Conservation (phyloP, 2,888 invertebrate genomes). For the Lordiphosa fenestrarum region DNA sequence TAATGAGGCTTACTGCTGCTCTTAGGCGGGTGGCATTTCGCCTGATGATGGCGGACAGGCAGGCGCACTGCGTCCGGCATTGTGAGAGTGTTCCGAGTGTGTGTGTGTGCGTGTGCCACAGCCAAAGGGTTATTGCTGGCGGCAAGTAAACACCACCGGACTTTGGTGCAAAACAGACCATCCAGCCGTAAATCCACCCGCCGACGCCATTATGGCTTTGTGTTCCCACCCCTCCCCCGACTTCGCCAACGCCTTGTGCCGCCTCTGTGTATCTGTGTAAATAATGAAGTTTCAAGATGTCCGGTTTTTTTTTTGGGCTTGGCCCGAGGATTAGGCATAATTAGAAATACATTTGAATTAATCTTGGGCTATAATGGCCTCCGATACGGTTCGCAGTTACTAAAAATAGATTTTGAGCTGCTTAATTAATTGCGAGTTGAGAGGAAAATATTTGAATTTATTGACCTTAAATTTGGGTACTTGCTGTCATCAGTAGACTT, state of each 20-base stretch:
- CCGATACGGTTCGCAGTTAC: too few species aligned
- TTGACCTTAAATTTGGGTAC: too few species aligned
- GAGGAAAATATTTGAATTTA: too few species aligned
- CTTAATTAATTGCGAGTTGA: too few species aligned
- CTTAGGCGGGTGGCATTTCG: constrained; percentile 32
- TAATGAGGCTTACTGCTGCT: constrained; percentile 68
- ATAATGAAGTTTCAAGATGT: constrained; percentile 23
- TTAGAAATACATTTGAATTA: constrained; percentile 20
- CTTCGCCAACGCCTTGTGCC: background rate
- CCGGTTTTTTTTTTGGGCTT: constrained; percentile 6
- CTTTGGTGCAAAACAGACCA: constrained; percentile 45
- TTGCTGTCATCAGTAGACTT: too few species aligned
- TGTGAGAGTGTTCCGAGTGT: constrained; percentile 34
- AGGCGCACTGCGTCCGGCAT: constrained; percentile 60
- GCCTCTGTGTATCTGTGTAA: background rate
- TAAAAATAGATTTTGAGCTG: too few species aligned
- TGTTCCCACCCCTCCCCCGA: too few species aligned
- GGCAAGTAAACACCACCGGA: constrained; percentile 77
- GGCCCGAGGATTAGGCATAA: constrained; percentile 29
- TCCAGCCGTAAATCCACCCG: constrained; percentile 66
- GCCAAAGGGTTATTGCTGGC: constrained; percentile 76
- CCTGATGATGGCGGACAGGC: constrained; percentile 61
- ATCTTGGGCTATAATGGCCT: constrained; percentile 6
- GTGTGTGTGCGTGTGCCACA: constrained; percentile 15
- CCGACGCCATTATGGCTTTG: constrained; percentile 49